Base-by-base conservation (phyloP, 1,140 invertebrate species). In the Neodiprion virginianus region DNA sequence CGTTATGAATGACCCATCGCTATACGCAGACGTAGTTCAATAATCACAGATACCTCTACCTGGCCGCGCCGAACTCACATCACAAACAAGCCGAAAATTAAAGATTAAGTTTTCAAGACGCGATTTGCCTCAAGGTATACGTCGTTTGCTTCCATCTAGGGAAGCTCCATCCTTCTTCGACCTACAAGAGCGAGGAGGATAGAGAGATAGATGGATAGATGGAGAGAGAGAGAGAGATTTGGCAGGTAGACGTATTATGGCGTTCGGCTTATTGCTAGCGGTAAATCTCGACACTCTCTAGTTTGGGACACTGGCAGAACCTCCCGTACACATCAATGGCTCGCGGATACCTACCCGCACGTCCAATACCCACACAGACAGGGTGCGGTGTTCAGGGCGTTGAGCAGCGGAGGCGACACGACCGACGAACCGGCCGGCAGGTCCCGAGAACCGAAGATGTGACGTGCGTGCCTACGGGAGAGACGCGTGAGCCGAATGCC, bases 391-490 rank as follows among this genome's bases (percentile, higher is more conserved):
- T 61, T 61, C 53, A 17, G 53, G 53, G 53, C 53, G 53, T 61
- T 8, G n/a, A 61, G 53, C 4, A 61, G 53, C 4, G 53, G 53
- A 61, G 53, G 11, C 53, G 53, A 61, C 53, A 61, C n/a, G 53
- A 61, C 53, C 53, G 53, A 61, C 53, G 53, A 61, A 74, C 77
- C 72, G 76, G 73, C 79, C 79, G 77, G 77, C 80, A 73, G 81
- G 80, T 84, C 82, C 82, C 75, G 78, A 81, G 83, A 83, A 84
- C 79, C 82, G 81, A 82, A 84, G 82, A 83, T 84, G 82, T 84
- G 83, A 83, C 82, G 81, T 83, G 83, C 82, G 78, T 75, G 79
- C 72, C 69, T 75, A 72, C 72, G 72, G 53, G 53, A 61, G 53
- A 61, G 53, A 61, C 53, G 76, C 82, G 83, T 84, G 83, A 83